Evolutionary conservation across 2,113 vertebrate species (phyloP), one percentile per base, ranked within the genome.

Genomic region (Rhinolophus ferrumequinum): DNA sequence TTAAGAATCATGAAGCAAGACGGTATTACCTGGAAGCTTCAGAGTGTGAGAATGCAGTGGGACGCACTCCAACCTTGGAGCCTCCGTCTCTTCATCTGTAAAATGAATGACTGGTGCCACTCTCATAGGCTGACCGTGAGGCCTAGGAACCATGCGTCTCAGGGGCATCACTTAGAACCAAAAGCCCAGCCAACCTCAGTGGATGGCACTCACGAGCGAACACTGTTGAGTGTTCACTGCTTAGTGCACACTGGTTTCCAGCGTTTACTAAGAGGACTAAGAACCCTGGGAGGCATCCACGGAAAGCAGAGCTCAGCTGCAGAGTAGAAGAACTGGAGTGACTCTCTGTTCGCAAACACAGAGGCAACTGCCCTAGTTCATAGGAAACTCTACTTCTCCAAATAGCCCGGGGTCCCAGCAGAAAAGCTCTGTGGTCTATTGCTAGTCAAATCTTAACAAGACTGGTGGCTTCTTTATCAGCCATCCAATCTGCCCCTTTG

Each of bases 121-220:
- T 4, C 52, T n/a, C 5, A 8, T 8, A 28, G 22, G 12, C 3
- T 8, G 16, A 70, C 5, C 11, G 0, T 24, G 18, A 67, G 38
- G n/a, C 47, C 10, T 11, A 1, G 21, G 5, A 50, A 54, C 11
- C 26, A 12, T 22, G 12, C 4, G 2, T 24, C 13, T 73, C 44
- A 9, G 16, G 12, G 9, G 2, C 3, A 15, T 18, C 11, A 2
- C n/a, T 28, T 19, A 3, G 75, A 87, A 22, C 7, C 44, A 50
- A 52, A 24, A 30, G 6, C 13, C n/a, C 24, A 15, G 47, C 11
- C 2, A 6, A 56, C 14, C 19, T 64, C 6, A 44, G 9, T 11
- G 14, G 18, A 2, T 1, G 7, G 66, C 24, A 16, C 19, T 15
- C 8, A 3, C 13, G 14, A 54, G 52, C 5, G 16, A 54, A 54